These are phyloP conservation scores for Acanthurus leucopareius DNA, from an alignment of 2,797 vertebrate species.

Conservation along the genomic window DNA sequence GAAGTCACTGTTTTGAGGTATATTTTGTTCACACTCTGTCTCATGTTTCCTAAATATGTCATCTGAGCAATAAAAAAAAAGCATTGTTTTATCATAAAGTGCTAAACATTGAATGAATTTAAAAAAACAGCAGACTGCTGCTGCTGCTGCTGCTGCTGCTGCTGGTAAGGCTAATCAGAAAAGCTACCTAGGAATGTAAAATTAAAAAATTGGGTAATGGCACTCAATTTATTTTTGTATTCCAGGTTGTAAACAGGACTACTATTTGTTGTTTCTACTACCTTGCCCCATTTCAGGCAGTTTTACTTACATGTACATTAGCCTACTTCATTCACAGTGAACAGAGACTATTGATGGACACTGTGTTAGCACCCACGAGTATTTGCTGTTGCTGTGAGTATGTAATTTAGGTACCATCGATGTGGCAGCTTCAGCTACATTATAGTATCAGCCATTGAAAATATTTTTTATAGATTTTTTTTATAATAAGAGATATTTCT, in stretches of 20 bases:
- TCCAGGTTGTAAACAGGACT: constrained; percentile 32
- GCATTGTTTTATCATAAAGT: constrained; percentile 78
- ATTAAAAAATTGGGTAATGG: constrained; percentile 39
- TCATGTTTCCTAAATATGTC: constrained; percentile 59
- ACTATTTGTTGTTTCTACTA: constrained; percentile 12
- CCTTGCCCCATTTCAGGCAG: constrained; percentile 1
- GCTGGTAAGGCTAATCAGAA: constrained; percentile 67
- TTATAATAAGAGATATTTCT: not conserved
- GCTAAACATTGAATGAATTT: constrained; percentile 68
- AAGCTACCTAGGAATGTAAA: constrained; percentile 44
- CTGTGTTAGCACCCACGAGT: not conserved
- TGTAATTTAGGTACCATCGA: constrained; percentile 12
- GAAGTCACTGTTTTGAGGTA: constrained; percentile 81
- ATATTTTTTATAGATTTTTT: not conserved
- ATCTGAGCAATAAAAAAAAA: constrained; percentile 55
- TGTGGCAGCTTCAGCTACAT: constrained; percentile 6
- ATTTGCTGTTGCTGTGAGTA: not conserved
- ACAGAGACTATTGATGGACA: constrained; percentile 17
- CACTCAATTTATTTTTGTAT: constrained; percentile 29
- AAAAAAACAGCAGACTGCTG: constrained; percentile 58
- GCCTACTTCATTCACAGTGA: constrained; percentile 40
- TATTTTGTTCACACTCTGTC: constrained; percentile 73
- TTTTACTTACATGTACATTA: constrained; percentile 10
- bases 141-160: constrained; percentile 57
- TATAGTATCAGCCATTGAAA: not conserved